phyloP scores from a whole-genome alignment of 1,140 invertebrate genomes.

The Pseudomyrmex flavicornis region DNA sequence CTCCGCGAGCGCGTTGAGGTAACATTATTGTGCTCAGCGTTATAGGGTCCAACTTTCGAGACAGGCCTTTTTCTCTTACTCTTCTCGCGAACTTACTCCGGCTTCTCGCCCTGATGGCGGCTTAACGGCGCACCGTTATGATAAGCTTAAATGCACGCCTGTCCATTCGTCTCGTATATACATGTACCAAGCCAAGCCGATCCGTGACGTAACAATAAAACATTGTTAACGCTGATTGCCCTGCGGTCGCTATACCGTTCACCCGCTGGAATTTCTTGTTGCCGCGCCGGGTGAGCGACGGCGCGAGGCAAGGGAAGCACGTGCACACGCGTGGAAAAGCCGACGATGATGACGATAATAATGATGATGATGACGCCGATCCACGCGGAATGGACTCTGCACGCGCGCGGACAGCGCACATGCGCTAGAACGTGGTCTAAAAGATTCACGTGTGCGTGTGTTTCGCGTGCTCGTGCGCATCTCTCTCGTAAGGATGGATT shows the following conservation, averaged over 20 bases:
- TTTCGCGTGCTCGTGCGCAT: constrained; percentile 21
- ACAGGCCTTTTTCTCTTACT: constrained; percentile 43
- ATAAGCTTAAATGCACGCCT: constrained; percentile 83
- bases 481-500: constrained; percentile 15
- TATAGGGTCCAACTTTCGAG: constrained; percentile 60
- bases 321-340: constrained; percentile 57
- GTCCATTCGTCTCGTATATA: constrained; percentile 75
- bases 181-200: constrained; percentile 72
- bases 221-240: constrained; percentile 84
- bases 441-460: background rate
- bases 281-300: constrained; percentile 20
- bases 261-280: constrained; percentile 75
- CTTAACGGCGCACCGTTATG: constrained; percentile 80
- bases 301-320: background rate
- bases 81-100: constrained; percentile 38
- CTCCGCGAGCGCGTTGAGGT: background rate
- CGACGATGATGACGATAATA: constrained; percentile 66
- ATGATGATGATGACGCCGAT: constrained; percentile 69
- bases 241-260: constrained; percentile 78
- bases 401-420: constrained; percentile 43
- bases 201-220: constrained; percentile 84
- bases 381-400: constrained; percentile 57
- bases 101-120: constrained; percentile 65
- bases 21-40: constrained; percentile 49
- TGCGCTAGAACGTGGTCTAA: constrained; percentile 38